These are phyloP conservation scores for Nesidiocoris tenuis DNA, from an alignment of 2,888 invertebrate genomes.

Conservation along the genomic window DNA sequence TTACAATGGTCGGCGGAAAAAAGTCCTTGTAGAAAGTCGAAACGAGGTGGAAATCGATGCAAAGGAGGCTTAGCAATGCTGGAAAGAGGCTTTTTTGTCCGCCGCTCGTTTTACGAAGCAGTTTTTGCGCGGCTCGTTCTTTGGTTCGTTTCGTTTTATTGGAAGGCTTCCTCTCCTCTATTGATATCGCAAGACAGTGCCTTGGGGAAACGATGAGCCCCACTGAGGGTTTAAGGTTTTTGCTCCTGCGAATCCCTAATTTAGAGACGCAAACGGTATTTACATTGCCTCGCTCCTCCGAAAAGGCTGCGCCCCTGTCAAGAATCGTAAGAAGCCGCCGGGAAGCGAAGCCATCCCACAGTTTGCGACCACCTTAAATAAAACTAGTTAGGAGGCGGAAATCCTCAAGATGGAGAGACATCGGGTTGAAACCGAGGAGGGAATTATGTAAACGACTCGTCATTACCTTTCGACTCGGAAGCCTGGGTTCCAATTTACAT, in stretches of 20 bases:
- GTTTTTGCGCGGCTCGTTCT: not conserved
- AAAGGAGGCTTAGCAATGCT: not conserved
- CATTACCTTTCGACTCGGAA: conserved; percentile 21
- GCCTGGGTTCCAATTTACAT: conserved; percentile 31
- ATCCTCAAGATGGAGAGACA: not conserved
- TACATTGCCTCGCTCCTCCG: conserved; percentile 1
- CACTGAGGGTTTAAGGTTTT: conserved; percentile 1
- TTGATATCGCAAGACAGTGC: not conserved
- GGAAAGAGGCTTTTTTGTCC: not conserved
- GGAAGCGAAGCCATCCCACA: not conserved
- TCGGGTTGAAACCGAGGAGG: conserved; percentile 17
- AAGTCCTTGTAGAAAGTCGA: not conserved
- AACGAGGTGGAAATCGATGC: not conserved
- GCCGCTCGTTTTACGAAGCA: not conserved
- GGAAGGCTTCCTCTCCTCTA: not conserved
- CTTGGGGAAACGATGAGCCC: not conserved
- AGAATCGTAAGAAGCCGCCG: not conserved
- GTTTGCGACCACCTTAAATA: not conserved
- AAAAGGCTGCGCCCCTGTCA: not conserved
- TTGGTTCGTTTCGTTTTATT: not conserved
- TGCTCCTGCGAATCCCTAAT: conserved; percentile 23
- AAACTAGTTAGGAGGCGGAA: not conserved
- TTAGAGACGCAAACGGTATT: conserved; percentile 15
- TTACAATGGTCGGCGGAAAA: not conserved
- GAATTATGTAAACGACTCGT: conserved; percentile 36